Evolutionary conservation across 2,113 vertebrate species (phyloP), one percentile per base, ranked within the genome.

Genomic region (Mirounga angustirostris): DNA sequence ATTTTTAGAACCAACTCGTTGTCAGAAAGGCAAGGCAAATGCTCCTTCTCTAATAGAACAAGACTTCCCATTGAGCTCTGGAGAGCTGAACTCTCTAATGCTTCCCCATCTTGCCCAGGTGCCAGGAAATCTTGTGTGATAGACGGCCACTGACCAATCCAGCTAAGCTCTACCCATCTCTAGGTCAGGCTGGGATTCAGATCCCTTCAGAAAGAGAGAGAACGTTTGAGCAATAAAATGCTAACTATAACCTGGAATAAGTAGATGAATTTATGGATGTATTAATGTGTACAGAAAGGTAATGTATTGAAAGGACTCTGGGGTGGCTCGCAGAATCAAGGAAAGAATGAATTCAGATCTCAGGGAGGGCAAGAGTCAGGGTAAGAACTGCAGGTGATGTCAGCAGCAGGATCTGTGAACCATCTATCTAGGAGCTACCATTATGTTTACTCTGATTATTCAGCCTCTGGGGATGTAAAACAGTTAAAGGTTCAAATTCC

Each of bases 401-500:
- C 30, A 46, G 24, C 30, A 71, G 52, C 2, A 59, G 54, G 5
- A 43, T 30, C 21, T 33, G 52, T 40, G 63, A 76, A 36, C 6
- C 26, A 0, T 15, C 90, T 80, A 33, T 43, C 46, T 56, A 15
- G 16, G 63, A 36, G 33, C 11, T n/a, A 14, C 61, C 28, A 3
- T 65, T 79, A 11, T 0, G 6, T 59, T 69, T 0, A 33, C 56
- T 84, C 65, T 19, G 52, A 24, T 56, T 59, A 19, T 74, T 26
- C 21, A 61, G 43, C 9, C 15, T 58, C 19, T 67, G 8, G 24
- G 26, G 58, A 33, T 28, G 76, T 14, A 85, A 46, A 87, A 89
- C 19, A n/a, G 21, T 36, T 89, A 5, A 67, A 24, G 22, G 52
- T 96, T 91, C 61, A 83, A 26, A 82, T 98, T 96, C 30, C 61